Conservation (phyloP, 2,888 invertebrate species). For the Lasioglossum figueresi region DNA sequence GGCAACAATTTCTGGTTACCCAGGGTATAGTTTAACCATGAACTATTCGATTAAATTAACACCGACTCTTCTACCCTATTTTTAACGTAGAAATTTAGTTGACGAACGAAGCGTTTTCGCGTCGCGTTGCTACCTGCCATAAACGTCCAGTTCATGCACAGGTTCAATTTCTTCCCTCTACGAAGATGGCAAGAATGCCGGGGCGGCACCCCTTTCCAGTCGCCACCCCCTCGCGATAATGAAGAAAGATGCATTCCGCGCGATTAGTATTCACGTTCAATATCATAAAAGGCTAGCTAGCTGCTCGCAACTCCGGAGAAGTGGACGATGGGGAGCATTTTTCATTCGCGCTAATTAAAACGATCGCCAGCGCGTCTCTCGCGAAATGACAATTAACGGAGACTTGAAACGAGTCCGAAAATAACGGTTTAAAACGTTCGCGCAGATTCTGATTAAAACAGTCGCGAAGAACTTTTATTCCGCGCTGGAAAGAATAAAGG, state of each 20-base stretch:
- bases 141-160: slow-evolving; percentile 41
- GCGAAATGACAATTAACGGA: slow-evolving; percentile 29
- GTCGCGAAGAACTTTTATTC: not conserved
- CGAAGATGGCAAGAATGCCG: slow-evolving; percentile 38
- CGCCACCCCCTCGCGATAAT: slow-evolving; percentile 1
- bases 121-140: slow-evolving; percentile 30
- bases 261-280: slow-evolving; percentile 38
- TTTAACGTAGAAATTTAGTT: no score
- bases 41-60: no score
- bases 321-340: slow-evolving; percentile 2
- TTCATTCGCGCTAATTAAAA: slow-evolving; percentile 32
- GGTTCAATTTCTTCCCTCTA: slow-evolving; percentile 36
- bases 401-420: not conserved
- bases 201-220: slow-evolving; percentile 8
- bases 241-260: slow-evolving; percentile 36
- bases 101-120: not conserved
- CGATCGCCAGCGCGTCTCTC: slow-evolving; percentile 8
- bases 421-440: not conserved
- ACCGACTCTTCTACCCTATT: no score
- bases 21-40: no score
- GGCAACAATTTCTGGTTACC: no score
- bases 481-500: fast-evolving
- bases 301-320: not conserved
- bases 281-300: slow-evolving; percentile 13
- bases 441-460: not conserved